Percentiles rank a stretch among this genome's conserved stretches.
Conservation (phyloP, 37 sponge, comb jelly and placozoan species). For the Oscarella lobularis region DNA sequence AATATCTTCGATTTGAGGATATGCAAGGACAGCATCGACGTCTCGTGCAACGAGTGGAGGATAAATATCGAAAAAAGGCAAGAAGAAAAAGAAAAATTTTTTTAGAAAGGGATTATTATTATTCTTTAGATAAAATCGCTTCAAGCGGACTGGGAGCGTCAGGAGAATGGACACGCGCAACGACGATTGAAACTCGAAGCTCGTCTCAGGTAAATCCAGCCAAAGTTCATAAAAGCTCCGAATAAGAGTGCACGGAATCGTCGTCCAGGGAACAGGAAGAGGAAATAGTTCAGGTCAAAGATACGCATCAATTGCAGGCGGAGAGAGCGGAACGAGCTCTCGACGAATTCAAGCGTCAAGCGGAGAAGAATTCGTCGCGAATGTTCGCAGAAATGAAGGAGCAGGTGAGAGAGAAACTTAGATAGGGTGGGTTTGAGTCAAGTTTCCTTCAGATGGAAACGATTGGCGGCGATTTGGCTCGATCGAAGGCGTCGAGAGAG, state of each 20-base stretch:
- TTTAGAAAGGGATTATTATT: too few species aligned
- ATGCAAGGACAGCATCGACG: too few species aligned
- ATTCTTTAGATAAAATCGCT: too few species aligned
- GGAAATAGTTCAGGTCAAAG: neutral
- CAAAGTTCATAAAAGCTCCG: too few species aligned
- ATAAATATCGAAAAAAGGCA: too few species aligned
- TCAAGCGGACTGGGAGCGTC: too few species aligned
- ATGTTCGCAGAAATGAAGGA: neutral
- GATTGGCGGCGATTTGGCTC: neutral
- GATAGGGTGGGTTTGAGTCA: neutral
- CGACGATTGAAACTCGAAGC: too few species aligned
- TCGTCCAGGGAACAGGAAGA: neutral
- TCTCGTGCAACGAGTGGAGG: too few species aligned
- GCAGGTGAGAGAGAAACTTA: neutral
- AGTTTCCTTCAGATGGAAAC: neutral
- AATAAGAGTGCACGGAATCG: neutral
- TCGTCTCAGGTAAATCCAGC: too few species aligned
- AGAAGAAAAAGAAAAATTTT: too few species aligned
- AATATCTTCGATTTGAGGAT: too few species aligned
- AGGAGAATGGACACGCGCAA: too few species aligned
- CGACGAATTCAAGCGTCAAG: neutral
- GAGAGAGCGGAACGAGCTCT: neutral
- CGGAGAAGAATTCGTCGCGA: neutral
- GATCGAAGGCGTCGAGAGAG: neutral
- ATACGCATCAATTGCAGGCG: neutral